phyloP scores from a whole-genome alignment of 1,140 invertebrate genomes.

The Drosophila ogumai region DNA sequence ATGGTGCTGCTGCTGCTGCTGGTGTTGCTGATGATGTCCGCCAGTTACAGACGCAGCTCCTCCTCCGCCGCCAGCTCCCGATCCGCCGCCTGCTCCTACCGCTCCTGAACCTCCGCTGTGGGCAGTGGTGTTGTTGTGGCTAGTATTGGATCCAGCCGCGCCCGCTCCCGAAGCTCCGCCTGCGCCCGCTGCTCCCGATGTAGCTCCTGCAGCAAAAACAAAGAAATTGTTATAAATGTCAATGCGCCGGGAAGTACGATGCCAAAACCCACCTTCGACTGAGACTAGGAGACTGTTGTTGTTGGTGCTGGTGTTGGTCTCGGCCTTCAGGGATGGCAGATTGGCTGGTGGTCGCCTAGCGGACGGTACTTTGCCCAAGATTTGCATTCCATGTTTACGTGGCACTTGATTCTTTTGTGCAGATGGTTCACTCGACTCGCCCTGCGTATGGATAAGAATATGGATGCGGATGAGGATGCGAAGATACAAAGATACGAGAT shows the following conservation, averaged over 20 bases:
- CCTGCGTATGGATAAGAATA: slow-evolving; percentile 86
- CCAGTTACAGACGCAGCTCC: slow-evolving; percentile 27
- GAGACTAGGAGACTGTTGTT: slow-evolving; percentile 80
- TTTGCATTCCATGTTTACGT: slow-evolving; percentile 99
- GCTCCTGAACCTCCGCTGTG: slow-evolving; percentile 42
- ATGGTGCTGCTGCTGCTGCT: slow-evolving; percentile 21
- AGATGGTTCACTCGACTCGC: slow-evolving; percentile 94
- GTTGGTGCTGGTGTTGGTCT: slow-evolving; percentile 87
- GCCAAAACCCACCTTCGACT: slow-evolving; percentile 74
- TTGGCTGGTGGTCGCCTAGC: slow-evolving; percentile 97
- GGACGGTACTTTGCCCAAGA: slow-evolving; percentile 98
- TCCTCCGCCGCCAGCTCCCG: slow-evolving; percentile 39
- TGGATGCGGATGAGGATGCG: not conserved
- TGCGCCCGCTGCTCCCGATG: slow-evolving; percentile 42
- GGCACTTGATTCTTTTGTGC: slow-evolving; percentile 94
- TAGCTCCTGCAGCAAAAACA: slow-evolving; percentile 25
- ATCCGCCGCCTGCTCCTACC: slow-evolving; percentile 32
- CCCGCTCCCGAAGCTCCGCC: slow-evolving; percentile 41
- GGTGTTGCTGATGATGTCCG: slow-evolving; percentile 48
- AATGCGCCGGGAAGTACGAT: not conserved
- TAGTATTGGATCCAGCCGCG: slow-evolving; percentile 47
- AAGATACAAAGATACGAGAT: not conserved
- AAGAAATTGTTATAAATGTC: no score
- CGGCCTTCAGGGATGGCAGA: slow-evolving; percentile 98
- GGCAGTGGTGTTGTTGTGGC: slow-evolving; percentile 58